Evolutionary conservation across 2,888 invertebrate genomes (phyloP), one percentile per base, ranked within the genome.

Genomic region (Sycophila texana): DNA sequence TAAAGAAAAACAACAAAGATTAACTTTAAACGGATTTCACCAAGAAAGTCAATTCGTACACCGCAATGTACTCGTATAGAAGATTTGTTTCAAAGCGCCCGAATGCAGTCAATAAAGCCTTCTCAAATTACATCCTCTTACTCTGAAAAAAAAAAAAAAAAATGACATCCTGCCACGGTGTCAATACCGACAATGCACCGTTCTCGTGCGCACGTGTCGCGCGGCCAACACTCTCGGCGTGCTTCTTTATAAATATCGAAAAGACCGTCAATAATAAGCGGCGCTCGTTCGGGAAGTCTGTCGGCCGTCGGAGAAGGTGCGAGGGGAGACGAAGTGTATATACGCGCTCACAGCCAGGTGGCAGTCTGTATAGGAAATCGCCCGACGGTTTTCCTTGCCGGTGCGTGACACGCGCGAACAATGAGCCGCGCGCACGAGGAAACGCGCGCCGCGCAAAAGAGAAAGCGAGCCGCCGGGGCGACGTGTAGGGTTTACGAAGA

Each of bases 391-490:
- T 88, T 86, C 86, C 86, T 84, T 83, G 85, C 72, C 84, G 85
- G 85, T 86, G 88, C 87, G 87, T 87, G 88, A 89, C 88, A 86
- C 87, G 87, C 86, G 86, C 86, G 84, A 86, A 88, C 86, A 88
- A 88, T 86, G 88, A 86, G 85, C 79, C 60, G 53, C 30, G n/a
- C 30, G n/a, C 30, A 60, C 60, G 58, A 83, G 83, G 82, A 82
- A 4, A 14, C 20, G 22, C 13, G 81, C 82, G 82, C 26, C 70
- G 71, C 74, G 73, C 81, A 75, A 77, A 70, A 61, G 79, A 55
- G 60, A 76, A 67, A 80, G 66, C 58, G 61, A 57, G 58, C 20
- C 26, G 58, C 20, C 26, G 26, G 26, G 26, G 3, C 26, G 63
- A 12, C 39, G n/a, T 63, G 30, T 13, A 16, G 39, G 57, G 18